These are phyloP conservation scores for Trachelus stipa DNA, from an alignment of 2,888 invertebrate species.

Conservation along the genomic window DNA sequence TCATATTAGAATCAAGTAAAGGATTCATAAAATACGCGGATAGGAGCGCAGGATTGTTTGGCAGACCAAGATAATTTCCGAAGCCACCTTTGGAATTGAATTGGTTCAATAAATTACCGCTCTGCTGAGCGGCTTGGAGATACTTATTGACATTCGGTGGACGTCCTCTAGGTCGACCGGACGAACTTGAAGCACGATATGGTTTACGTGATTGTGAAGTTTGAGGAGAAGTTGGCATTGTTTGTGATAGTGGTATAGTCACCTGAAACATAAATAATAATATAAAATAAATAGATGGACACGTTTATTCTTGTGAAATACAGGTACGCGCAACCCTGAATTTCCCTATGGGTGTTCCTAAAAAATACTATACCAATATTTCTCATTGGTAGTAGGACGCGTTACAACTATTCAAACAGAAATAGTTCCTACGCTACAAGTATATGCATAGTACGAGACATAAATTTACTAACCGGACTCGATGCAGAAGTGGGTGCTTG, in stretches of 20 bases:
- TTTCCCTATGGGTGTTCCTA: neutral
- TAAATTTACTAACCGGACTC: constrained; percentile 40
- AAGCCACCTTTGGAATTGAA: constrained; percentile 48
- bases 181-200: constrained; percentile 50
- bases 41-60: constrained; percentile 48
- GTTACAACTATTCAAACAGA: neutral
- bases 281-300: neutral
- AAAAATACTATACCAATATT: neutral
- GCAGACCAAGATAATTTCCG: constrained; percentile 45
- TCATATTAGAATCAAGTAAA: constrained; percentile 52
- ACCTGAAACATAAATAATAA: constrained; percentile 20
- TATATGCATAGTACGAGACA: neutral
- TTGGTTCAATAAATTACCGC: constrained; percentile 45
- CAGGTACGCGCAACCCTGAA: constrained; percentile 1
- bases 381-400: neutral
- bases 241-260: constrained; percentile 28
- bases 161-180: constrained; percentile 68
- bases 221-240: constrained; percentile 38
- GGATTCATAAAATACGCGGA: constrained; percentile 59
- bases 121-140: constrained; percentile 42
- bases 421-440: neutral
- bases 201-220: constrained; percentile 45
- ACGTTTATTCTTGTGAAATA: neutral
- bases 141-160: constrained; percentile 67
- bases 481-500: constrained; percentile 36